phyloP scores from a whole-genome alignment of 1,140 invertebrate genomes.

The Monomorium pharaonis region DNA sequence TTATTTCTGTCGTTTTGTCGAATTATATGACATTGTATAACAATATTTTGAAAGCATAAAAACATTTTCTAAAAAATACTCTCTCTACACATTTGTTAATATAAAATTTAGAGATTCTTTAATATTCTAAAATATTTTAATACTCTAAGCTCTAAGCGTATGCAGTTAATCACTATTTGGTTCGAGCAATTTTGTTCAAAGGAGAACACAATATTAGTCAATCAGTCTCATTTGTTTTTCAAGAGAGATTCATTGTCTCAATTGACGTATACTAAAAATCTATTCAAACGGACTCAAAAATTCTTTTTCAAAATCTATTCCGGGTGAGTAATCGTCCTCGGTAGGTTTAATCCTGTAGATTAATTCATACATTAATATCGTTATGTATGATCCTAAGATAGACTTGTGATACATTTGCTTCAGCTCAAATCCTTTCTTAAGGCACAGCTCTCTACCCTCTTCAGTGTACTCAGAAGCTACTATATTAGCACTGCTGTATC shows the following conservation, averaged over 20 bases:
- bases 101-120: neutral
- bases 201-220: neutral
- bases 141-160: slow-evolving; percentile 22
- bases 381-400: slow-evolving; percentile 82
- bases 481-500: slow-evolving; percentile 84
- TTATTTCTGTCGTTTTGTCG: neutral
- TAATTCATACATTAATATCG: slow-evolving; percentile 84
- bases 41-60: neutral
- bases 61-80: slow-evolving; percentile 5
- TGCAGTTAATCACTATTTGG: slow-evolving; percentile 18
- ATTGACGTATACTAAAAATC: neutral
- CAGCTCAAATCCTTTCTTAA: slow-evolving; percentile 86
- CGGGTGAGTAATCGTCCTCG: slow-evolving; percentile 70
- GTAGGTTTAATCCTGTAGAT: slow-evolving; percentile 80
- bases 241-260: neutral
- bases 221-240: slow-evolving; percentile 5
- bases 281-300: neutral
- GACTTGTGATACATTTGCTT: slow-evolving; percentile 85
- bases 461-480: slow-evolving; percentile 86
- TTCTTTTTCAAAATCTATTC: neutral
- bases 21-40: neutral
- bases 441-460: slow-evolving; percentile 83
- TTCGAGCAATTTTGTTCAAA: neutral
- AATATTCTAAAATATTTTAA: too few species aligned
- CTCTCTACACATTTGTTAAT: neutral